Base-by-base conservation (phyloP, 2,113 vertebrate genomes). In the Perca schrenkii region DNA sequence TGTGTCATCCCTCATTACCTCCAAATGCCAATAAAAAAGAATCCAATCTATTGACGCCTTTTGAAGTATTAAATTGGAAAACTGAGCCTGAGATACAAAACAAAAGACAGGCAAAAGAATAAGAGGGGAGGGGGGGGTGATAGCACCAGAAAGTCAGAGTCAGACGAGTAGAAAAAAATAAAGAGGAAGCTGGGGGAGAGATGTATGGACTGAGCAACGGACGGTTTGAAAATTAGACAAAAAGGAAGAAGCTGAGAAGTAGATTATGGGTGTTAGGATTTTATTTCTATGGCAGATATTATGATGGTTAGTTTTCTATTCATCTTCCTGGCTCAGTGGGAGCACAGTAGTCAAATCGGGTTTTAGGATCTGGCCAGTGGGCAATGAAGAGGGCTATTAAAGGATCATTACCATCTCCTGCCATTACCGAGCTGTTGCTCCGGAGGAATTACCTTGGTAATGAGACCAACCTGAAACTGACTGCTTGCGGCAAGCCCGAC, bases 381-480 rank as follows among this genome's bases (percentile, higher is more conserved):
- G 93, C 92, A 93, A 91, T 86, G 87, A 88, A 74, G 80, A 89
- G 89, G 77, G 90, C 94, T 93, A 95, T 95, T 95, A 95, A 95
- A 94, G 90, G 81, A 92, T 94, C 94, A 94, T 95, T 95, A 95
- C 90, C 92, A 92, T 94, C 92, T 91, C 84, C 91, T 86, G 92
- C 86, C 88, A 94, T 95, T 94, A 94, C 74, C 52, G 83, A 87
- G 91, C 88, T 86, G 88, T 94, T 92, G 88, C 91, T 91, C 88
- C 57, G 25, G 91, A 94, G 91, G 94, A 96, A 96, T 94, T 94
- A 95, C 93, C 91, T 87, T 79, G 65, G 85, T 94, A 96, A 96
- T 94, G 93, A 95, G 92, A 94, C 92, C 90, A 92, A 95, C 94
- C 91, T 94, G 94, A 94, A 91, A 88, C 80, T 84, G 79, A 83